Base-by-base conservation (phyloP, 1,140 invertebrate genomes). In the Eumaeus atala region DNA sequence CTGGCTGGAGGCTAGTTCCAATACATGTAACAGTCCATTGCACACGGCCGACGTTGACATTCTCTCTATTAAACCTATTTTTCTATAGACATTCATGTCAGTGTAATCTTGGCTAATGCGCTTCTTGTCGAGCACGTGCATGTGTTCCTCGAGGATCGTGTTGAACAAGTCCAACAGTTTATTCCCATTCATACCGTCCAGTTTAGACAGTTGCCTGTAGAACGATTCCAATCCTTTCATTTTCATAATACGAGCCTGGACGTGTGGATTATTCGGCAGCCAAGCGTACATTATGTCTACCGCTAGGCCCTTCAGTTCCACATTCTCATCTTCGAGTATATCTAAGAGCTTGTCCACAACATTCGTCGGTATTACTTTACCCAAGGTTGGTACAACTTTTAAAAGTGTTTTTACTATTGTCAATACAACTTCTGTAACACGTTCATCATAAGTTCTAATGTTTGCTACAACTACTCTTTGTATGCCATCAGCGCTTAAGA, bases 201-300 rank as follows among this genome's bases (percentile, higher is more conserved):
- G 51, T 48, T 82, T 82, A 3, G 64, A 44, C 3, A 82, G 55
- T 62, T 85, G 78, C 9, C 72, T 16, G 52, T 85, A 82, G 54
- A 85, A 82, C 0, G 77, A 70, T 48, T 77, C 72, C 0, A 85
- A 48, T 1, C 79, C 78, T 67, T 75, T 80, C 0, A 72, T 12
- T 60, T 75, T 74, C 78, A 85, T 82, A 0, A 82, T 71, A 35
- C 78, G 54, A 1, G 72, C 69, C 64, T 85, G 82, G 10, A 78
- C 37, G 36, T 51, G 61, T 14, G 78, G 79, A 18, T 81, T 82
- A 5, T 68, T 64, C 40, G 78, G 79, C 33, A 85, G 52, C 79
- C 79, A 83, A 16, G 61, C 6, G 21, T 66, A 56, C 2, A 85
- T 34, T 11, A 85, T 66, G 51, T 83, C 75, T 33, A 85, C 18